Percentiles rank a stretch among this genome's conserved stretches.
Conservation (phyloP, 2,113 vertebrate species). For the Eulemur macaco region DNA sequence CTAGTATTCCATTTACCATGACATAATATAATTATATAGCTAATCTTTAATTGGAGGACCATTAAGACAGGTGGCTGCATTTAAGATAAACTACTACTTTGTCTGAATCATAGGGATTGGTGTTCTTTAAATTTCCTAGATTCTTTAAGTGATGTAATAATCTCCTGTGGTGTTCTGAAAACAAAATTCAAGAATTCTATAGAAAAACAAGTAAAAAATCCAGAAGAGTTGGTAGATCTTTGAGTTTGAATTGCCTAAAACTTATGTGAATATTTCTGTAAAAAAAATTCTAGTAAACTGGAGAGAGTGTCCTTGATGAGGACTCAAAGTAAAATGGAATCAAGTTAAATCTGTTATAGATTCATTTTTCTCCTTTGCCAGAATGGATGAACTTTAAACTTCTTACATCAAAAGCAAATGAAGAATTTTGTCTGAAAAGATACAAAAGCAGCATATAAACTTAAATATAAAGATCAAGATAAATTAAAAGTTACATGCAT, state of each 20-base stretch:
- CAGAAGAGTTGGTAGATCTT: not conserved
- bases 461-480: not conserved
- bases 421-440: not conserved
- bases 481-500: not conserved
- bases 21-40: not conserved
- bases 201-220: not conserved
- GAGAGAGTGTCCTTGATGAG: not conserved
- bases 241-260: not conserved
- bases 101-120: not conserved
- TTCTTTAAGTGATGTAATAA: not conserved
- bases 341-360: not conserved
- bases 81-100: not conserved
- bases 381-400: not conserved
- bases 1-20: not conserved
- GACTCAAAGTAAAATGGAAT: not conserved
- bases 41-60: not conserved
- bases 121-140: not conserved
- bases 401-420: constrained; percentile 18
- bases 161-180: not conserved
- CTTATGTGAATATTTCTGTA: not conserved
- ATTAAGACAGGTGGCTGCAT: not conserved
- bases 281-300: not conserved
- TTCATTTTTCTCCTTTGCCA: not conserved
- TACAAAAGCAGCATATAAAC: not conserved
- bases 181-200: not conserved